Evolutionary conservation across 2,113 vertebrate species (phyloP), one percentile per base, ranked within the genome.

Genomic region (Ictalurus furcatus): DNA sequence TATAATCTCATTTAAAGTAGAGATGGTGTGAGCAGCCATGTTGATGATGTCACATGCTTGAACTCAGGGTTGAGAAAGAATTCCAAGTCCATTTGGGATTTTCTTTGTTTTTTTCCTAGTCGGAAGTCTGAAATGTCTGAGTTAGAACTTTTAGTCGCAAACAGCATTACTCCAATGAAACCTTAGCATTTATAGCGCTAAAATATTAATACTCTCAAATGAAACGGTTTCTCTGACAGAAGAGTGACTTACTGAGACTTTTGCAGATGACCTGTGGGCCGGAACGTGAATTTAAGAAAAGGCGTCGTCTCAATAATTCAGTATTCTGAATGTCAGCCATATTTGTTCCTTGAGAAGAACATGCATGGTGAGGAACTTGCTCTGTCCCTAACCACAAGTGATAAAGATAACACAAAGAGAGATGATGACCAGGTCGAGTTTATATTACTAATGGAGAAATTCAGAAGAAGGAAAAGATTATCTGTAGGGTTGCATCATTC

Each of bases 151-250:
- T 54, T 54, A n/a, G 1, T 79, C 23, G 12, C 16, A 54, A 83
- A 40, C 56, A 83, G 40, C 21, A 63, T 3, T 63, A 83, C 56
- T 16, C 12, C 58, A 63, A 40, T 16, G 54, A 84, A 84, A 25
- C 81, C 81, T 1, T 63, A 48, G 34, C 56, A n/a, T 61, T 87
- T 87, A 65, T 85, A 81, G 44, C 37, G 19, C n/a, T 87, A 11
- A 90, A 87, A 89, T 81, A 91, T 91, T 91, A 85, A 89, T 71
- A 1, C 48, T 30, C 21, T 80, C n/a, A 88, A 86, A 84, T 86
- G 59, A 67, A 90, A 85, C 80, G 67, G 28, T 54, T 87, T 44
- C 81, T 58, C 59, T 73, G 86, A 88, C 44, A 71, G 79, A 85
- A 54, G 63, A 86, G 23, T 71, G 84, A 88, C 73, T 90, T 85